A percentile compares a stretch with the other conserved stretches of the same genome.
Evolutionary conservation across 2,797 vertebrate genomes (phyloP).

Genomic region (Dryobates pubescens): DNA sequence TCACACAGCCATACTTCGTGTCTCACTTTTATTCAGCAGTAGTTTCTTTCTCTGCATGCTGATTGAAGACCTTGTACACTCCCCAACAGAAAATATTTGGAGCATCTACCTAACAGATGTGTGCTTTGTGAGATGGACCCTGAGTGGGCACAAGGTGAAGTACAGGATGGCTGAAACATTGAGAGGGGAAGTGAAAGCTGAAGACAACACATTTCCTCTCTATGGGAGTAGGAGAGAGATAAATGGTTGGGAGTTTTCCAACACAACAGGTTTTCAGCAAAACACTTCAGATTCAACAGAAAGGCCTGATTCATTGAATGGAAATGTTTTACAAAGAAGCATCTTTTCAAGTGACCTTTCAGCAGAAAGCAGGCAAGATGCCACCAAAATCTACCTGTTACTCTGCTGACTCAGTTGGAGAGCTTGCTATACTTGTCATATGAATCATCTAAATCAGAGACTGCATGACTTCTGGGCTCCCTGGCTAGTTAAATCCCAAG

Average conservation of each 20-base stretch:
- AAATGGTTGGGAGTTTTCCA: conserved; percentile 59
- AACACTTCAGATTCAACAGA: conserved; percentile 56
- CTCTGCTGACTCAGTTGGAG: background rate
- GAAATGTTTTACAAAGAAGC: conserved; percentile 66
- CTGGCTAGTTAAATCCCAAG: background rate
- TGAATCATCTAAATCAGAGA: conserved; percentile 23
- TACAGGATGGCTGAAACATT: background rate
- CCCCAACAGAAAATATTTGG: background rate
- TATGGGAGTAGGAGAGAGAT: background rate
- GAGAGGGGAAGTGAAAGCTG: background rate
- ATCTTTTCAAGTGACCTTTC: conserved; percentile 44
- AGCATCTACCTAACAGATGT: background rate
- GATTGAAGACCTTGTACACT: background rate
- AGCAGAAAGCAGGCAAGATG: conserved; percentile 25
- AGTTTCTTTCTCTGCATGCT: background rate
- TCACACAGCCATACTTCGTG: background rate
- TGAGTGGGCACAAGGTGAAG: conserved; percentile 20
- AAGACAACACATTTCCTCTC: conserved; percentile 15
- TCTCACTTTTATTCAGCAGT: background rate
- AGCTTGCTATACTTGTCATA: background rate
- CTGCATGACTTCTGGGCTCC: background rate
- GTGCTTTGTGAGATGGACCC: background rate
- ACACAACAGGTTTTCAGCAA: conserved; percentile 54
- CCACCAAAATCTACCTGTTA: conserved; percentile 13
- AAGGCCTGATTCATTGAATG: conserved; percentile 56